These are phyloP conservation scores for Anseranas semipalmata DNA, from an alignment of 2,113 vertebrate genomes.

Conservation along the genomic window DNA sequence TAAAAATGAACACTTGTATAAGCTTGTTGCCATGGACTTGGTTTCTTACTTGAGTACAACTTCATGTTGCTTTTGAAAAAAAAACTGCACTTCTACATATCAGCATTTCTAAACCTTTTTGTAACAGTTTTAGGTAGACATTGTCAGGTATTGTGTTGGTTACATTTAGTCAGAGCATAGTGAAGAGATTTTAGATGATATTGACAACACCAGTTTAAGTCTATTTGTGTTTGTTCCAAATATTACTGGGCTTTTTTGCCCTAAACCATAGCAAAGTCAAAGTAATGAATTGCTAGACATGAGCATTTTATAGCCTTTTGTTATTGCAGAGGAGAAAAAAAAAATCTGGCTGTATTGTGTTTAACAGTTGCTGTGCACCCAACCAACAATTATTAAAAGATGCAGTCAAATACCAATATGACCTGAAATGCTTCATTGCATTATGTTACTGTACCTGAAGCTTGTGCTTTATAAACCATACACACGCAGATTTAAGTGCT, in stretches of 20 bases:
- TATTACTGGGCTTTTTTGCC: neutral
- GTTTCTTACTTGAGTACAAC: neutral
- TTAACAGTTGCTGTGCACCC: neutral
- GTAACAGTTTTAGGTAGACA: neutral
- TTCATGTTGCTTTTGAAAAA: neutral
- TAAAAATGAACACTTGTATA: neutral
- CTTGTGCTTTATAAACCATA: neutral
- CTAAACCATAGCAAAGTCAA: conserved; percentile 29
- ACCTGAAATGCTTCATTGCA: conserved; percentile 11
- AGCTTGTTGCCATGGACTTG: neutral
- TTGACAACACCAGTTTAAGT: neutral
- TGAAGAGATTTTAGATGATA: neutral
- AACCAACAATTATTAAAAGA: conserved; percentile 46
- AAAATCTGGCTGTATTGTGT: neutral
- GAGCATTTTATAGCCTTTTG: conserved; percentile 17
- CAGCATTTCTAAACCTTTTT: neutral
- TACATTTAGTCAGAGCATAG: neutral
- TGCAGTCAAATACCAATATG: neutral
- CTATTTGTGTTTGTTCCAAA: conserved; percentile 12
- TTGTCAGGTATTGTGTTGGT: neutral
- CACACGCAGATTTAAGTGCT: neutral
- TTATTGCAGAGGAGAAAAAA: neutral
- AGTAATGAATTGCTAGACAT: neutral
- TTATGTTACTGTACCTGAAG: neutral
- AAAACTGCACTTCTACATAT: neutral